Conservation (phyloP, 2,888 invertebrate genomes). For the Nematopogon swammerdamellus region DNA sequence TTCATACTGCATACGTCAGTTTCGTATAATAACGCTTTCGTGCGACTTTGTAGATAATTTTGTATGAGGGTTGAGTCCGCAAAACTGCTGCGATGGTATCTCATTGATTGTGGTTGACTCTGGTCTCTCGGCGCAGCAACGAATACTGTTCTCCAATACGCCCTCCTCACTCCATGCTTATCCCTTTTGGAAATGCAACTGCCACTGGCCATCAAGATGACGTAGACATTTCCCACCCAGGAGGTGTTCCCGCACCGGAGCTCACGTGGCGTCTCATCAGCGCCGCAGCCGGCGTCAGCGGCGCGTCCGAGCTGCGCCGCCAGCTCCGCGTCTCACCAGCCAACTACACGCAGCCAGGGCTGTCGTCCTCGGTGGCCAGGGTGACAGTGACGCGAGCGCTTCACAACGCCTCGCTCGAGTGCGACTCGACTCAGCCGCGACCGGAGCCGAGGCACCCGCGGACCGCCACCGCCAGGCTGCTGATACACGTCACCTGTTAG, state of each 20-base stretch:
- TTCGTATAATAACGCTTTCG: too few species aligned
- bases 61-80: too few species aligned
- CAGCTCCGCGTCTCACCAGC: slow-evolving; percentile 53
- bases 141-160: too few species aligned
- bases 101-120: too few species aligned
- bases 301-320: slow-evolving; percentile 44
- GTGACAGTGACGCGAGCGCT: slow-evolving; percentile 76
- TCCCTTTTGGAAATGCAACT: too few species aligned
- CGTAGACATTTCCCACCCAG: too few species aligned
- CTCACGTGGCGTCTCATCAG: slow-evolving; percentile 50
- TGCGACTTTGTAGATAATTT: too few species aligned
- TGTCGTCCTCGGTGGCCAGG: slow-evolving; percentile 55
- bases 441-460: slow-evolving; percentile 45
- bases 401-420: slow-evolving; percentile 83
- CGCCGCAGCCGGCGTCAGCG: slow-evolving; percentile 47
- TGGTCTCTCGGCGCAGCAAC: too few species aligned
- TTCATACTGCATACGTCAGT: too few species aligned
- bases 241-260: slow-evolving; percentile 63
- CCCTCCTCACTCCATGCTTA: too few species aligned
- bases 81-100: too few species aligned
- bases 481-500: slow-evolving; percentile 50
- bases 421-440: slow-evolving; percentile 68
- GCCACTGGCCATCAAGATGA: too few species aligned
- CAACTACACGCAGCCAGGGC: slow-evolving; percentile 34
- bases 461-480: slow-evolving; percentile 48